Percentiles rank a stretch among this genome's conserved stretches.
Conservation (phyloP, 2,113 vertebrate species). For the Martes martes region DNA sequence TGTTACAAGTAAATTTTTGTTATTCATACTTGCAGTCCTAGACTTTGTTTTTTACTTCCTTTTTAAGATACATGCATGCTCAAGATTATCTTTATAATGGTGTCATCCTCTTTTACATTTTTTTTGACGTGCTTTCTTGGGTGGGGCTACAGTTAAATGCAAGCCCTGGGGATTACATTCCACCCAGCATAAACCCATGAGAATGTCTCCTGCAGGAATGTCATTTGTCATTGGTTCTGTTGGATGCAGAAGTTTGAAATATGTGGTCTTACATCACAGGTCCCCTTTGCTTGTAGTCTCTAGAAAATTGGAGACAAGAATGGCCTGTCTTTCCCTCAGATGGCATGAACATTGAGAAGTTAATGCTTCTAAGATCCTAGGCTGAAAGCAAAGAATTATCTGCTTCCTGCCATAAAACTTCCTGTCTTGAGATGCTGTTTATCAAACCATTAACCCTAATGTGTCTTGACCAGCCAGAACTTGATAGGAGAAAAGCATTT, state of each 20-base stretch:
- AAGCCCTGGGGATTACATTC: background rate
- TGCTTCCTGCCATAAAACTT: background rate
- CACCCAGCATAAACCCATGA: background rate
- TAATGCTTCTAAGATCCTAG: background rate
- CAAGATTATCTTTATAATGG: background rate
- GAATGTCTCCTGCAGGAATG: background rate
- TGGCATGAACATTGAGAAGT: background rate
- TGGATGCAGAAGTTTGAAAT: background rate
- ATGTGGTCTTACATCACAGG: background rate
- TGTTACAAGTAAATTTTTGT: background rate
- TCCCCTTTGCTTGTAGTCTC: background rate
- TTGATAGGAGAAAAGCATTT: background rate
- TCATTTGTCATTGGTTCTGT: background rate
- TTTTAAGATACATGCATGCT: background rate
- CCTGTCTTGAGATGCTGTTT: background rate
- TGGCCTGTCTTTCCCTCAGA: background rate
- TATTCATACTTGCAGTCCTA: background rate
- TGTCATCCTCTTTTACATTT: background rate
- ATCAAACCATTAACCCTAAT: background rate
- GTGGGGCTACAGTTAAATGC: background rate
- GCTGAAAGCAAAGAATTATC: background rate
- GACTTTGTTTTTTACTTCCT: background rate
- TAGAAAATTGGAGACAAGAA: background rate
- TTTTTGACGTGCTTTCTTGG: background rate
- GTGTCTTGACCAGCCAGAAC: background rate